These are phyloP conservation scores for Pteruthius melanotis DNA, from an alignment of 2,113 vertebrate genomes.

Conservation along the genomic window DNA sequence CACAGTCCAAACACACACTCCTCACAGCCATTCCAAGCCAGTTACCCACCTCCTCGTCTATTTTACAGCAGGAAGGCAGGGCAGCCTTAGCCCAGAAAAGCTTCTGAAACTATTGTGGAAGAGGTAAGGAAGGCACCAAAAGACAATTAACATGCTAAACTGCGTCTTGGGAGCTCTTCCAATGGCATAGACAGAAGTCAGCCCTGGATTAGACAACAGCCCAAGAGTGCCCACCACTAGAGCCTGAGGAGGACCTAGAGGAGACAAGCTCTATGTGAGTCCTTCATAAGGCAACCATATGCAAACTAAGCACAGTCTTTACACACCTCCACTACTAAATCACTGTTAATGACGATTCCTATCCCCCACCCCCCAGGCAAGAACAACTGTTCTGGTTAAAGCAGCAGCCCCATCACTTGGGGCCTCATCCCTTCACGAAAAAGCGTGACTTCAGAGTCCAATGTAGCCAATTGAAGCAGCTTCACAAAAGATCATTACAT, in stretches of 20 bases:
- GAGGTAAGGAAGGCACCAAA: neutral
- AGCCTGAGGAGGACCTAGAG: neutral
- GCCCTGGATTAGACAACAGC: neutral
- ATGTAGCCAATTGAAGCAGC: neutral
- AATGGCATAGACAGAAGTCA: neutral
- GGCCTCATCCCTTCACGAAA: neutral
- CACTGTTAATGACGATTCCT: neutral
- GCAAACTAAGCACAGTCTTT: neutral
- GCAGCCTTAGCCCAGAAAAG: neutral
- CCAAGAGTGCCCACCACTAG: neutral
- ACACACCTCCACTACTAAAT: neutral
- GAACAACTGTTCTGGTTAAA: neutral
- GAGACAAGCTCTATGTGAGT: rapidly evolving
- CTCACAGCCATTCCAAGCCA: neutral
- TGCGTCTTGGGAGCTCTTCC: neutral
- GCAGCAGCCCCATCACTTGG: neutral
- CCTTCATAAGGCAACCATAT: neutral
- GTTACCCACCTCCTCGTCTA: neutral
- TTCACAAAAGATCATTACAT: neutral
- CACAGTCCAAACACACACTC: neutral
- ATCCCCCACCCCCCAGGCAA: neutral
- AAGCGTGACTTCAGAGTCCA: neutral
- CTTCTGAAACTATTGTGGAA: neutral
- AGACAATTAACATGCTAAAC: neutral
- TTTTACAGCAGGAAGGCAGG: neutral